Conservation (phyloP, 2,888 invertebrate genomes). For the Limnephilus rhombicus region DNA sequence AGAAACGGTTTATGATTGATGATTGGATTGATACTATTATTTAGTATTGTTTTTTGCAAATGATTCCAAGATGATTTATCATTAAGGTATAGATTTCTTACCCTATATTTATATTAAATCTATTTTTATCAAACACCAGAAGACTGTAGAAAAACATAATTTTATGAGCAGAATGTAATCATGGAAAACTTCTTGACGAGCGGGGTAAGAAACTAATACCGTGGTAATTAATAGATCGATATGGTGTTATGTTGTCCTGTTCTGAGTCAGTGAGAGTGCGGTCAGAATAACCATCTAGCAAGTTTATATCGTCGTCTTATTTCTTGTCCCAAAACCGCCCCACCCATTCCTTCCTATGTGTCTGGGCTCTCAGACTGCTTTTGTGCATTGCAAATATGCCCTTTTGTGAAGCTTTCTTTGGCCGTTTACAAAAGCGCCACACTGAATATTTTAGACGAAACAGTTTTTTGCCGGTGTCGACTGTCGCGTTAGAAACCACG, state of each 20-base stretch:
- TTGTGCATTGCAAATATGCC: slow-evolving; percentile 55
- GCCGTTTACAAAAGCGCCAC: slow-evolving; percentile 46
- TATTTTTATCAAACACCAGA: too few relatives aligned
- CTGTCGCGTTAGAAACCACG: background rate
- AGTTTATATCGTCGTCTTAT: background rate
- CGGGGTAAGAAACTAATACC: background rate
- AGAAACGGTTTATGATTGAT: too few relatives aligned
- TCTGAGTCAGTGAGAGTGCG: too few relatives aligned
- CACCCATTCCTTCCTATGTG: background rate
- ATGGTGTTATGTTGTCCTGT: background rate
- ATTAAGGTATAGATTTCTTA: too few relatives aligned
- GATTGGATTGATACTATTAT: too few relatives aligned
- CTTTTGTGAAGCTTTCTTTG: slow-evolving; percentile 50
- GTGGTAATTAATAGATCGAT: background rate
- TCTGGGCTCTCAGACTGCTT: slow-evolving; percentile 54
- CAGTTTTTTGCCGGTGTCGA: slow-evolving; percentile 27
- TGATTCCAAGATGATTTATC: too few relatives aligned
- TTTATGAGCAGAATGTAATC: background rate
- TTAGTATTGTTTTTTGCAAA: too few relatives aligned
- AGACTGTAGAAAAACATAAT: background rate
- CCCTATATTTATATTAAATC: too few relatives aligned
- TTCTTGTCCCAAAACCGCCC: background rate
- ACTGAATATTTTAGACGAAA: slow-evolving; percentile 47
- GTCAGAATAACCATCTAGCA: background rate
- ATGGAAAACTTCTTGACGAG: too few relatives aligned